Base-by-base conservation (phyloP, 2,797 vertebrate genomes). In the Remorina albescens region DNA sequence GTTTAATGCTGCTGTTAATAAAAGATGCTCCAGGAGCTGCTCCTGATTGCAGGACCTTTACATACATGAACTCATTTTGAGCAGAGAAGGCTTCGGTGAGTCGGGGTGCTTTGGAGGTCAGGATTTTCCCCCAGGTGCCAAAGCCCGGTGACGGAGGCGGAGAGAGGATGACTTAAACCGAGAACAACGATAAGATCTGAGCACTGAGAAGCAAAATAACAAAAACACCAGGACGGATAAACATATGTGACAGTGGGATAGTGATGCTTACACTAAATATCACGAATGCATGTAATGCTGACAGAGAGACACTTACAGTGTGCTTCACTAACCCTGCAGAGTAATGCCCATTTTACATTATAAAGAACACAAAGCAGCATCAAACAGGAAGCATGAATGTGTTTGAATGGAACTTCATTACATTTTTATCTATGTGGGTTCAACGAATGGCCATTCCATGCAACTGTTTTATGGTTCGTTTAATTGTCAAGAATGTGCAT, bases 1-100 rank as follows among this genome's bases (percentile, higher is more conserved):
- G 82, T 93, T 93, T 94, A 85, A 95, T 90, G 78, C 49, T 36
- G 54, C 71, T 65, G 71, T 94, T 93, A 93, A 94, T 94, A 94
- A 94, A 94, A 93, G 66, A 94, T 94, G 87, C 25, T 39, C 53
- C 70, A 76, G 82, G 76, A 88, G 88, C 82, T 56, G 81, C 59
- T 21, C 42, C 81, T 87, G 90, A 90, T 89, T 88, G 86, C 86
- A 39, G 86, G 37, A 76, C 86, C 78, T 90, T 86, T 88, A 71
- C 82, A 81, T 69, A 83, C 76, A n/a, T 88, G 82, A 84, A 84
- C 82, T 83, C 65, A 49, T 90, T 91, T 81, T 85, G 86, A 89
- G 86, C 85, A 76, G 75, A 37, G 39, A 56, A 51, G 71, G 74
- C 67, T 80, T 78, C 86, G 85, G 80, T 85, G 87, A 91, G 85